Base-by-base conservation (phyloP, 2,113 vertebrate species). In the Stercorarius parasiticus region DNA sequence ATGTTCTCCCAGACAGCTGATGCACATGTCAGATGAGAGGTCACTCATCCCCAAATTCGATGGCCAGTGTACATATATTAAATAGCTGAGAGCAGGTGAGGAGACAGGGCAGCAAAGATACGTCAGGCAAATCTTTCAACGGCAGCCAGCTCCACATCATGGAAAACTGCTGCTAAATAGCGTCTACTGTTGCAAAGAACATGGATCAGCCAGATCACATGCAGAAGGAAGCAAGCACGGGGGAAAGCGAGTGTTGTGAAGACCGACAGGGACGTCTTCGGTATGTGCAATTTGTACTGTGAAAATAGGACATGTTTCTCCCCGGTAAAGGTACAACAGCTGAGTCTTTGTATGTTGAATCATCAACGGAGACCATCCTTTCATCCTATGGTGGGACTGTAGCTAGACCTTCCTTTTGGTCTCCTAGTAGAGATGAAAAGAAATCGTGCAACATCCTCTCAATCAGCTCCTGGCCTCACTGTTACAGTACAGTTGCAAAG, bases 211-310 rank as follows among this genome's bases (percentile, higher is more conserved):
- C 77, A 16, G 42, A 34, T 5, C 32, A 9, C 6, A 16, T 0
- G 0, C 4, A 56, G 52, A 69, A 69, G 65, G 43, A 50, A 52
- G 45, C 53, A 42, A 66, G 5, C 34, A 26, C 0, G 0, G 62
- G 29, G 61, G 25, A n/a, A 47, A 62, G 40, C 1, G 9, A 14
- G 23, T 20, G 42, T 16, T 45, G 17, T 22, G 66, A 34, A 64
- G 47, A 58, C 23, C 5, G 1, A 66, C 22, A 55, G 55, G 1
- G 0, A 49, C 0, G 3, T 10, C 55, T 77, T 64, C 13, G 71
- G 13, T n/a, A 11, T 10, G 3, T 49, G 50, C 38, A 26, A 1
- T 29, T 49, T 42, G 8, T 45, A 5, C 29, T n/a, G 74, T 59
- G 55, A 77, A 62, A 79, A 77, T 0, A 40, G 71, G 62, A 53